Evolutionary conservation across 2,888 invertebrate genomes (phyloP).

Genomic region (Plagodis pulveraria): DNA sequence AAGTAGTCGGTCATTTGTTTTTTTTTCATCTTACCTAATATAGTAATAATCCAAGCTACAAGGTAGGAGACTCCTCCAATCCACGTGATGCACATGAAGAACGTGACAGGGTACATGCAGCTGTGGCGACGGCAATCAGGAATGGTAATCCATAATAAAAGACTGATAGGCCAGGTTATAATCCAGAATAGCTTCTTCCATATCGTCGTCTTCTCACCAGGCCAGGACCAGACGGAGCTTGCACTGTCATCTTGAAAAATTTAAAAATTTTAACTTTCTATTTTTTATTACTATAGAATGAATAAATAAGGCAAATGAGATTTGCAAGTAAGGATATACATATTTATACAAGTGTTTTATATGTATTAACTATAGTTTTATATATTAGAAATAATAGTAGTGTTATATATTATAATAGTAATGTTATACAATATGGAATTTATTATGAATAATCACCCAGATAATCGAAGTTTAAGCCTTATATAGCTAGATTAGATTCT

Average conservation of each 20-base stretch:
- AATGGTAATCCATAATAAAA: slow-evolving; percentile 89
- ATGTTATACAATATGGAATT: too few species aligned
- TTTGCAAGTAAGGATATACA: too few species aligned
- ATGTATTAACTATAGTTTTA: too few species aligned
- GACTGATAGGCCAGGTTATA: slow-evolving; percentile 90
- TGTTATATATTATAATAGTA: too few species aligned
- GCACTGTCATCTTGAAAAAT: slow-evolving; percentile 52
- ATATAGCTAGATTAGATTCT: too few species aligned
- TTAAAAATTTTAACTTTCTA: neutral
- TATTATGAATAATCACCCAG: too few species aligned
- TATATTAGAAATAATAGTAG: too few species aligned
- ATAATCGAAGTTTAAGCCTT: too few species aligned
- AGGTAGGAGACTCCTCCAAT: slow-evolving; percentile 92
- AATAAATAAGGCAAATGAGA: neutral
- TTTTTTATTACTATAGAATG: neutral
- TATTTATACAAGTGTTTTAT: too few species aligned
- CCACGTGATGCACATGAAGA: slow-evolving; percentile 93
- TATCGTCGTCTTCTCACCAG: slow-evolving; percentile 69
- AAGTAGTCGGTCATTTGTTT: too few species aligned
- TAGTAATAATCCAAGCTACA: slow-evolving; percentile 94
- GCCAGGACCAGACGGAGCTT: slow-evolving; percentile 84
- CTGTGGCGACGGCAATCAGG: slow-evolving; percentile 90
- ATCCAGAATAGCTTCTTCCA: slow-evolving; percentile 83
- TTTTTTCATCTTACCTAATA: slow-evolving; percentile 85
- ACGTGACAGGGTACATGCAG: slow-evolving; percentile 87